phyloP scores from a whole-genome alignment of 1,140 invertebrate species.

The Pseudomyrmex concolor region DNA sequence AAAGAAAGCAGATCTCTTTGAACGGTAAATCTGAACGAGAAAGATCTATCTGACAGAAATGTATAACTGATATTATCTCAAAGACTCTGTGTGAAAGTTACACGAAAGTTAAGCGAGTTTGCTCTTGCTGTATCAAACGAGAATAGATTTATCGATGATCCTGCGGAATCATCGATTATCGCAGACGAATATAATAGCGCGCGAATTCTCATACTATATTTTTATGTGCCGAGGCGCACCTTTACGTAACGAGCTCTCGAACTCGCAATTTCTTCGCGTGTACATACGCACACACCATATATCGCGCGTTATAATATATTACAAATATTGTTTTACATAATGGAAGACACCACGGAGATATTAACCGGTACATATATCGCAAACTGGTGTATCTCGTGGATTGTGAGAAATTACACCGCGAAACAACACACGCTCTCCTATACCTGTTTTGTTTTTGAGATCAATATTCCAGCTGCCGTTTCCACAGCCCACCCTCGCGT shows the following conservation, averaged over 20 bases:
- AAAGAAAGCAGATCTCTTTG: slow-evolving; percentile 13
- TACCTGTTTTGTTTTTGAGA: slow-evolving; percentile 46
- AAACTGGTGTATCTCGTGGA: slow-evolving; percentile 8
- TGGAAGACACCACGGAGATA: slow-evolving; percentile 36
- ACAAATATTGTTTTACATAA: slow-evolving; percentile 57
- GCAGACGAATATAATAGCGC: not conserved
- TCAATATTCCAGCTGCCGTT: slow-evolving; percentile 48
- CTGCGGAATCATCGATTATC: slow-evolving; percentile 1
- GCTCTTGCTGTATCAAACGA: too few relatives aligned
- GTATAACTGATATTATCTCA: not conserved
- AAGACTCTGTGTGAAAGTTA: not conserved
- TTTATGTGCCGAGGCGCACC: not conserved
- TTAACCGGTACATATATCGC: not conserved
- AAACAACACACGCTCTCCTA: slow-evolving; percentile 11
- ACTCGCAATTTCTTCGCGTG: slow-evolving; percentile 26
- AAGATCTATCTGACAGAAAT: not conserved
- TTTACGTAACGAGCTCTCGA: slow-evolving; percentile 37
- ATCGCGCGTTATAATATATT: slow-evolving; percentile 46
- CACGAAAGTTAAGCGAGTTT: too few relatives aligned
- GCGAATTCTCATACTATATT: slow-evolving; percentile 18
- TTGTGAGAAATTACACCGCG: slow-evolving; percentile 50
- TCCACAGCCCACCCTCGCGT: not conserved
- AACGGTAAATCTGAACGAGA: slow-evolving; percentile 15
- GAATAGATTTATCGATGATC: too few relatives aligned
- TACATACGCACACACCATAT: not conserved